phyloP scores from a whole-genome alignment of 1,140 invertebrate species.

The Pogonognathellus flavescens region DNA sequence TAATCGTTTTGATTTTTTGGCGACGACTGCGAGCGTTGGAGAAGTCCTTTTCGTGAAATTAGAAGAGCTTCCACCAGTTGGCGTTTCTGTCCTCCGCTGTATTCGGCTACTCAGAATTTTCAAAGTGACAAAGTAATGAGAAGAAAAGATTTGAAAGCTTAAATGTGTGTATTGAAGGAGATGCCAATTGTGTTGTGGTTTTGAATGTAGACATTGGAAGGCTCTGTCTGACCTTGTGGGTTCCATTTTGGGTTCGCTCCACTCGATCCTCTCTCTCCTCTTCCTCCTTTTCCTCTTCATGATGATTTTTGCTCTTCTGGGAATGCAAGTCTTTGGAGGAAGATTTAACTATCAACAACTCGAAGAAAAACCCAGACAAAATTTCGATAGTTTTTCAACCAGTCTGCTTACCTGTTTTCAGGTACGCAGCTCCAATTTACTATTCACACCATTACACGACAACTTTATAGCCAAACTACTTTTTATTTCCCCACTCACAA shows the following conservation, averaged over 20 bases:
- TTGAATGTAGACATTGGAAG: conserved; percentile 89
- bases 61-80: conserved; percentile 86
- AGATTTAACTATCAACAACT: conserved; percentile 59
- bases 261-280: conserved; percentile 78
- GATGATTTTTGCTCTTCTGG: conserved; percentile 79
- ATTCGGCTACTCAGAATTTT: conserved; percentile 96
- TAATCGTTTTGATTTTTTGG: conserved; percentile 97
- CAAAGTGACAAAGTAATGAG: conserved; percentile 93
- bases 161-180: too few relatives aligned
- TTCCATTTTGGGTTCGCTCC: conserved; percentile 78
- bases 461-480: too few relatives aligned
- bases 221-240: conserved; percentile 97
- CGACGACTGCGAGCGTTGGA: conserved; percentile 95
- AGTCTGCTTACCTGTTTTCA: conserved; percentile 98
- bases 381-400: conserved; percentile 87
- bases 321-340: conserved; percentile 71
- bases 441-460: too few relatives aligned
- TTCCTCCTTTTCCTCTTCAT: conserved; percentile 81
- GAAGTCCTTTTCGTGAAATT: conserved; percentile 88
- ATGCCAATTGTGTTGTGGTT: too few relatives aligned
- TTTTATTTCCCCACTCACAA: too few relatives aligned
- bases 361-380: conserved; percentile 50
- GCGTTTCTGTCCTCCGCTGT: conserved; percentile 95
- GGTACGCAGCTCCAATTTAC: conserved; percentile 74
- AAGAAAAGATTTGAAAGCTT: too few relatives aligned